Base-by-base conservation (phyloP, 2,888 invertebrate species). In the Heliconius charithonia region DNA sequence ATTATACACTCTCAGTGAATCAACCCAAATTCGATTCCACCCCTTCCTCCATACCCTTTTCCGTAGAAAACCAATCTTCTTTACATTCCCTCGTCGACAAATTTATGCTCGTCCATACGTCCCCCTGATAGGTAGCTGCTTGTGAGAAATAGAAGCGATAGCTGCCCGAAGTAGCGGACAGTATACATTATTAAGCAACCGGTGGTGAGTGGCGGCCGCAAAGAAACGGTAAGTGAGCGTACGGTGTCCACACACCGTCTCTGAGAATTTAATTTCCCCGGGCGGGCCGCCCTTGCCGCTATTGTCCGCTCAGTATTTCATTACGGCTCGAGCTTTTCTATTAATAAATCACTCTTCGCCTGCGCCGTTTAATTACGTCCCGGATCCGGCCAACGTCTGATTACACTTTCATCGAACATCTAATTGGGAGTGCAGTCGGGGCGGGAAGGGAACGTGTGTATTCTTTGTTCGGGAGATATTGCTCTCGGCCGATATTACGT, bases 261-360 rank as follows among this genome's bases (percentile, higher is more conserved):
- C 89, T 88, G 91, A 93, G 94, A 94, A 95, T 95, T 94, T 94
- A 95, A 95, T 95, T 95, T 94, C 92, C 91, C 92, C 90, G 86
- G 88, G 85, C 89, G 91, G 89, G 89, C 93, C 91, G 90, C 93
- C 92, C 92, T 89, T 89, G 84, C 89, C 92, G 89, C 93, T 90
- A 94, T 94, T 94, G 95, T 94, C 92, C 93, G 93, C 92, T 93
- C 92, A 94, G 94, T 94, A 94, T 95, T 95, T 94, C 94, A 94
- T 95, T 94, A 94, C 92, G 89, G 93, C 92, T 91, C 90, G 89
- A 93, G 94, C 94, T 95, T 94, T 94, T 94, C 95, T 95, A 95
- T 94, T 95, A 95, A 95, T 95, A 95, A 95, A 95, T 95, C 95
- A 95, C 94, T 94, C 93, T 94, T 95, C 94, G 94, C 93, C 90